Conservation (phyloP, 2,113 vertebrate genomes). For the Cathartes aura region DNA sequence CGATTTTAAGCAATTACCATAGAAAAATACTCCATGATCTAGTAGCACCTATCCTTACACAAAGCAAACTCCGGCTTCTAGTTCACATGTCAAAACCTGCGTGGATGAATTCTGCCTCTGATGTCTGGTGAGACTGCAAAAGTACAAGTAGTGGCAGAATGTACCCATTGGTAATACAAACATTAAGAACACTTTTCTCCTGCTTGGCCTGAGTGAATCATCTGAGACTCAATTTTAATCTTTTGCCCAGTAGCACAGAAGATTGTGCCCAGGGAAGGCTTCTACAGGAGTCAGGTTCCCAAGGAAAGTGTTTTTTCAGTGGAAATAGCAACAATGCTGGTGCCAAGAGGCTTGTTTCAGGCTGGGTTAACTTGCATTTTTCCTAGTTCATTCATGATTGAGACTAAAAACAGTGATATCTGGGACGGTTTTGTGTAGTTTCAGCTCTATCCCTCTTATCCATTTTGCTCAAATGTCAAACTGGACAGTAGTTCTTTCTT, state of each 20-base stretch:
- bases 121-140: not conserved
- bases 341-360: not conserved
- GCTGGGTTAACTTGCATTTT: not conserved
- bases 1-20: not conserved
- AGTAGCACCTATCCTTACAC: not conserved
- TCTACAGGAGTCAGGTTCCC: accelerated
- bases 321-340: not conserved
- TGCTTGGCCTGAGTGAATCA: not conserved
- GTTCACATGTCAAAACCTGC: not conserved
- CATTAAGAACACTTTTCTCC: not conserved
- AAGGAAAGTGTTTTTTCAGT: not conserved
- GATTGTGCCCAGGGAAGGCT: not conserved
- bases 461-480: not conserved
- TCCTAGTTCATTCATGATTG: not conserved
- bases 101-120: not conserved
- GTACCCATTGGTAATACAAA: not conserved
- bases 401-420: not conserved
- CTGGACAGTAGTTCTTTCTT: not conserved
- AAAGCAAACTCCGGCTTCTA: not conserved
- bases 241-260: not conserved
- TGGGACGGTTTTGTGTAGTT: not conserved
- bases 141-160: not conserved
- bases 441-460: not conserved
- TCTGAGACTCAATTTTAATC: not conserved
- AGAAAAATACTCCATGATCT: not conserved